These are phyloP conservation scores for Apoda limacodes DNA, from an alignment of 2,888 invertebrate genomes.

Conservation along the genomic window DNA sequence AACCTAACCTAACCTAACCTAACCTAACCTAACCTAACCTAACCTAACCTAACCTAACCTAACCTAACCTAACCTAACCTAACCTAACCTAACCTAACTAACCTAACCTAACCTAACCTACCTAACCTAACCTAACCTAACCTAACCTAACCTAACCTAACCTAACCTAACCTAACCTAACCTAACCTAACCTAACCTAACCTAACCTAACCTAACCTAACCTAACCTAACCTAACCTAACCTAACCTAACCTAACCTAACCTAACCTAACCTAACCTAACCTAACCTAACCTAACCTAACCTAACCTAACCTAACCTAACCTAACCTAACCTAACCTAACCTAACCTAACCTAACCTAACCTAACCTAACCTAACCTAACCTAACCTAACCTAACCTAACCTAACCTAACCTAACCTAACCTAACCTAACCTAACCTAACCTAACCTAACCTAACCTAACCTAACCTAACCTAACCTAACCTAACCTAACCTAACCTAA, in stretches of 20 bases:
- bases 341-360: too few species aligned
- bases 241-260: slow-evolving; percentile 16
- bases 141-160: slow-evolving; percentile 18
- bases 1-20: slow-evolving; percentile 20
- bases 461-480: too few species aligned
- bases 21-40: slow-evolving; percentile 20
- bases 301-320: slow-evolving; percentile 17
- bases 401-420: too few species aligned
- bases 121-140: slow-evolving; percentile 15
- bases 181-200: slow-evolving; percentile 14
- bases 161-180: slow-evolving; percentile 18
- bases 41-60: slow-evolving; percentile 19
- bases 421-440: too few species aligned
- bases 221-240: slow-evolving; percentile 14
- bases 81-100: slow-evolving; percentile 15
- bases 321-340: slow-evolving; percentile 18
- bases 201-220: slow-evolving; percentile 18
- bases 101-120: too few species aligned
- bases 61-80: slow-evolving; percentile 19
- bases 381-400: too few species aligned
- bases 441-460: too few species aligned
- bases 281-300: slow-evolving; percentile 16
- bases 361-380: too few species aligned
- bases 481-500: too few species aligned
- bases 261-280: slow-evolving; percentile 17